phyloP scores from a whole-genome alignment of 1,140 invertebrate genomes.

The Argopecten irradians region DNA sequence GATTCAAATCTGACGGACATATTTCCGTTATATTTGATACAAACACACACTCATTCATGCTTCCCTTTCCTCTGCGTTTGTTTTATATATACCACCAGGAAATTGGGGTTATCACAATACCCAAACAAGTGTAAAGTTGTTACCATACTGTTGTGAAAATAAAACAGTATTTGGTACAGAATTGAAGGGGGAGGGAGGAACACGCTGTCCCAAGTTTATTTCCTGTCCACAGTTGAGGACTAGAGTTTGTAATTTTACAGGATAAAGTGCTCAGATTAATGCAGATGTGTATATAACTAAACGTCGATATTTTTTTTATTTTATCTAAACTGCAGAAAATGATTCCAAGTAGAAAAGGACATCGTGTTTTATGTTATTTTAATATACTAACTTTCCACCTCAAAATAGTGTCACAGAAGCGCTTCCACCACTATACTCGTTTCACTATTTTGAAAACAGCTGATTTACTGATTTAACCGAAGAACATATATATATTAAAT shows the following conservation, averaged over 20 bases:
- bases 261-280: slow-evolving; percentile 5
- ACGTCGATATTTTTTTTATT: neutral
- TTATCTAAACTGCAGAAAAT: neutral
- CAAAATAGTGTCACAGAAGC: too few relatives aligned
- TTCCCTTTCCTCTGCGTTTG: neutral
- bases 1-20: too few relatives aligned
- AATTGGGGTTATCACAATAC: neutral
- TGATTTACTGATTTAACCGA: too few relatives aligned
- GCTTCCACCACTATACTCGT: too few relatives aligned
- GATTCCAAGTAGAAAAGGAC: neutral
- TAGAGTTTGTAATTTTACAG: neutral
- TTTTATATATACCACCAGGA: neutral
- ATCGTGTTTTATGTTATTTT: neutral
- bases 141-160: neutral
- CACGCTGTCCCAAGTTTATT: neutral
- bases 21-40: too few relatives aligned
- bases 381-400: too few relatives aligned
- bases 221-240: neutral
- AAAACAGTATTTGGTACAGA: neutral
- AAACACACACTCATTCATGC: too few relatives aligned
- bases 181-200: neutral
- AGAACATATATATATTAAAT: too few relatives aligned
- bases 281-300: neutral
- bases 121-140: neutral
- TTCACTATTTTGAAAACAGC: too few relatives aligned